Evolutionary conservation across 2,113 vertebrate species (phyloP).

Genomic region (Saguinus imperator): DNA sequence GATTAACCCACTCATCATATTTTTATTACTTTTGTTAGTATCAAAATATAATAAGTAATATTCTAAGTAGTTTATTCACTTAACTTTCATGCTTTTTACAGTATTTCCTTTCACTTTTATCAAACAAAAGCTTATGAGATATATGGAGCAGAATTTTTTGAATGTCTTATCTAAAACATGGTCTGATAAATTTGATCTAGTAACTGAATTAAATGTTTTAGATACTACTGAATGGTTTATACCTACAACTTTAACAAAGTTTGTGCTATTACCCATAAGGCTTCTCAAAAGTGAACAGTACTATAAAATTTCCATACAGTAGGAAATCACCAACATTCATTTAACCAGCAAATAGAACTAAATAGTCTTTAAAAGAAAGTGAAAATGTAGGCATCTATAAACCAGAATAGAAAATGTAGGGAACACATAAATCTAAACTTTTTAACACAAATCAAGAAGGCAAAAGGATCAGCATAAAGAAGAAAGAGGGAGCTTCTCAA

Average conservation of each 20-base stretch:
- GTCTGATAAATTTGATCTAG: background rate
- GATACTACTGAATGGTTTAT: background rate
- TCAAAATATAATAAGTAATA: background rate
- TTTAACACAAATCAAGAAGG: background rate
- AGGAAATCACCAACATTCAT: background rate
- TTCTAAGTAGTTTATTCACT: background rate
- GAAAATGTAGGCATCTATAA: background rate
- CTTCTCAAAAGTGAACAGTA: background rate
- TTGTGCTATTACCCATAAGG: background rate
- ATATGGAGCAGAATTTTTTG: background rate
- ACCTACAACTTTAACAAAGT: background rate
- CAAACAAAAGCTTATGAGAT: background rate
- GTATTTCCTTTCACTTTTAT: background rate
- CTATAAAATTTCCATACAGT: background rate
- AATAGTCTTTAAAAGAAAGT: background rate
- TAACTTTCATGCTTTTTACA: background rate
- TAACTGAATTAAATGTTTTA: background rate
- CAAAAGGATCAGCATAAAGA: background rate
- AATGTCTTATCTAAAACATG: background rate
- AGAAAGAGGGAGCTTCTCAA: background rate
- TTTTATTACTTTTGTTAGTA: background rate
- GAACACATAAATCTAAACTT: background rate
- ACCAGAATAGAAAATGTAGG: background rate
- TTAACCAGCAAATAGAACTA: background rate
- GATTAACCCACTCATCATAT: background rate